Evolutionary conservation across 2,113 vertebrate genomes (phyloP), one percentile per base, ranked within the genome.

Genomic region (Zosterops pallidus): DNA sequence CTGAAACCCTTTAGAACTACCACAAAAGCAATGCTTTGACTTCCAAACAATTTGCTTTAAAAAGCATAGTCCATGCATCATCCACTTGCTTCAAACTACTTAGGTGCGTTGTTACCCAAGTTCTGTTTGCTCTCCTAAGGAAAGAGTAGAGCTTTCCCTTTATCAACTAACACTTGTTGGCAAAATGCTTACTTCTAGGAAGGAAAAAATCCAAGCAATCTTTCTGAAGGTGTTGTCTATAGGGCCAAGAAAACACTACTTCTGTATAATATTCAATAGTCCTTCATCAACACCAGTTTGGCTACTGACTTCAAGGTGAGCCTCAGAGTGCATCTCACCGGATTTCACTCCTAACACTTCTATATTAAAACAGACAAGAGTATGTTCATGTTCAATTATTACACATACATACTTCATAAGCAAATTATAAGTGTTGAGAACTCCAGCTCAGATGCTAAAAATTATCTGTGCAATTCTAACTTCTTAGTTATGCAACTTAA

Each of bases 11-110:
- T 56, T 46, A 62, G 47, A 63, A 59, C 23, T 39, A 14, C n/a
- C 78, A 62, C 0, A 0, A 85, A 91, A 77, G 9, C 68, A 70
- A 47, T 0, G 5, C 0, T 39, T 39, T 62, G 33, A 49, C 42
- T 55, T 92, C 15, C 47, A 86, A 39, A 10, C 78, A 63, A 11
- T 46, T 24, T 42, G 5, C 14, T 62, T 35, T 41, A 62, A 83
- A 89, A 63, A 81, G 23, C 28, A 19, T 0, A 39, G 39, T 20
- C 37, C 7, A 3, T 1, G 5, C 31, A 50, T 49, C 9, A 12
- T 31, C 23, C 14, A 17, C 35, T 46, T 69, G 9, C 31, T 12
- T 41, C 28, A 81, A 81, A 26, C 2, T 14, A 63, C 25, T 3
- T 1, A 7, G 47, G 22, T 7, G 14, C 9, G 0, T 3, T 9